Conservation (phyloP, 2,888 invertebrate species). For the Lithodes maja region DNA sequence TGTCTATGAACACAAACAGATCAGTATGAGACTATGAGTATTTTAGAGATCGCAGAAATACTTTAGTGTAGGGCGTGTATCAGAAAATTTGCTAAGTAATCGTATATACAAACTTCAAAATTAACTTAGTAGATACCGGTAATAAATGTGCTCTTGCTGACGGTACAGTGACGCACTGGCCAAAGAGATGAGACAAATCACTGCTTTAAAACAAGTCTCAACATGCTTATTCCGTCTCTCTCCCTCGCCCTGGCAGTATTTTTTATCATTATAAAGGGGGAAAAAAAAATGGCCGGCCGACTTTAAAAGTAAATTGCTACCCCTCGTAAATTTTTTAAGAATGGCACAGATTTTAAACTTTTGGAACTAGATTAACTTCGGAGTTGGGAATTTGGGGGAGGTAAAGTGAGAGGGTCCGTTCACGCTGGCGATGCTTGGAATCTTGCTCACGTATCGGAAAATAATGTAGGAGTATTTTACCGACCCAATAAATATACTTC, state of each 20-base stretch:
- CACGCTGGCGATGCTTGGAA: not conserved
- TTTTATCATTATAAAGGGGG: not conserved
- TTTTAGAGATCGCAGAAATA: too few species aligned
- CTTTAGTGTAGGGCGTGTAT: too few species aligned
- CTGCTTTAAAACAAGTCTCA: not conserved
- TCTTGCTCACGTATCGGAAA: too few species aligned
- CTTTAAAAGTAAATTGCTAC: slow-evolving; percentile 4
- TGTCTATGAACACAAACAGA: too few species aligned
- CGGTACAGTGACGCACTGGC: not conserved
- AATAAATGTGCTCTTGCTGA: not conserved
- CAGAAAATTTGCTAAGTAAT: too few species aligned
- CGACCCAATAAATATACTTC: too few species aligned
- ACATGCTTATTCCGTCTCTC: slow-evolving; percentile 5
- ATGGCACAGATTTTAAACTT: slow-evolving; percentile 8
- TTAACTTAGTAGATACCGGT: too few species aligned
- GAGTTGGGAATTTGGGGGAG: not conserved
- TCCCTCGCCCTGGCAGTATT: not conserved
- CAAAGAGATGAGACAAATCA: not conserved
- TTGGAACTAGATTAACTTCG: not conserved
- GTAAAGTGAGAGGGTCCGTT: not conserved
- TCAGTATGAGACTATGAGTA: too few species aligned
- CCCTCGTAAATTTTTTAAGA: slow-evolving; percentile 1
- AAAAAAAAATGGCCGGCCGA: not conserved
- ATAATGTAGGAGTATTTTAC: too few species aligned
- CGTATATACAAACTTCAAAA: too few species aligned